A percentile compares a stretch with the other conserved stretches of the same genome.
phyloP scores from a whole-genome alignment of 2,797 vertebrate species.

The Halcyon leucocephala region DNA sequence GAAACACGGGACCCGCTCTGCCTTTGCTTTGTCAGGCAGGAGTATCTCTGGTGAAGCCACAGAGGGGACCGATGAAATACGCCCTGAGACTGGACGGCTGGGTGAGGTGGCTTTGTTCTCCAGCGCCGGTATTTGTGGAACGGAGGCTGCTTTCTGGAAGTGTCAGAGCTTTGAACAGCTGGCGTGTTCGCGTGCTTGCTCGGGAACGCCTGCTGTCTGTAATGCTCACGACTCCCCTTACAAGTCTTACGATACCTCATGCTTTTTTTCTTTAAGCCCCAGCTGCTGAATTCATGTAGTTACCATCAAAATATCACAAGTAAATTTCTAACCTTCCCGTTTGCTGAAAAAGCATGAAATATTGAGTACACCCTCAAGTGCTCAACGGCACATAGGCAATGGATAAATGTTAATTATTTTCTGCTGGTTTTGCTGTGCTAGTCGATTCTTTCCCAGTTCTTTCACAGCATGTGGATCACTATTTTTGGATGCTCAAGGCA shows the following conservation, averaged over 20 bases:
- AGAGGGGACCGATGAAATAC: not conserved
- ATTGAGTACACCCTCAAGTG: not conserved
- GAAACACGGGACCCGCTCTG: not conserved
- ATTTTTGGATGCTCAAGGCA: not conserved
- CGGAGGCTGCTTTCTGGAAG: not conserved
- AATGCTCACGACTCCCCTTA: not conserved
- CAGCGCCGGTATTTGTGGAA: not conserved
- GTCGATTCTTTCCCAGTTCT: not conserved
- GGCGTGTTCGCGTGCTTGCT: not conserved
- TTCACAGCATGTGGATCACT: not conserved
- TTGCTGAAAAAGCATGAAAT: not conserved
- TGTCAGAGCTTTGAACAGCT: not conserved
- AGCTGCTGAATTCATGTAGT: not conserved
- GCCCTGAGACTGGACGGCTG: not conserved
- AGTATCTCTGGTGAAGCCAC: not conserved
- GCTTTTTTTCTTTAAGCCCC: not conserved
- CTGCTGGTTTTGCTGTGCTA: not conserved
- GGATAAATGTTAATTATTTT: not conserved
- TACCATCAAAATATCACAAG: not conserved
- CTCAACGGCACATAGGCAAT: rapidly evolving
- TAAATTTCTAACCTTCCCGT: not conserved
- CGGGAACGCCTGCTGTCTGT: not conserved
- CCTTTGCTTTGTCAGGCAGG: not conserved
- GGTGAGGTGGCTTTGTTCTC: not conserved
- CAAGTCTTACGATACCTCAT: not conserved